Base-by-base conservation (phyloP, 2,797 vertebrate genomes). In the Urosaurus nigricauda region DNA sequence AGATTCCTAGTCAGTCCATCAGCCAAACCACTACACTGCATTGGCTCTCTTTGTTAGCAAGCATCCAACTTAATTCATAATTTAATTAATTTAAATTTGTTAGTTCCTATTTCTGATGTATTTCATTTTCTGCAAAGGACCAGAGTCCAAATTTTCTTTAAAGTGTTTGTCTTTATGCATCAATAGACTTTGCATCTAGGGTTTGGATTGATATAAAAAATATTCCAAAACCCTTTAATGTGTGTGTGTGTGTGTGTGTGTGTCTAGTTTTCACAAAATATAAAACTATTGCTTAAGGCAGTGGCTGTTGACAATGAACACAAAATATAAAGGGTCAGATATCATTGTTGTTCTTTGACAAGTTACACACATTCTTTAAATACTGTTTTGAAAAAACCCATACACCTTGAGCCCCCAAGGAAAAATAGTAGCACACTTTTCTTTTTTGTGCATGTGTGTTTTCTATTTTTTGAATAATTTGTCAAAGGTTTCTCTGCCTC, bases 381-480 rank as follows among this genome's bases (percentile, higher is more conserved):
- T 35, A 89, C 83, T 79, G 21, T 58, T 92, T 91, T 65, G 70
- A 78, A 87, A 89, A 60, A 3, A 1, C 3, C 14, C 70, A 68
- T 29, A 1, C 40, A 37, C 85, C 35, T 71, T 79, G 35, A 37
- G 16, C 21, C 83, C 92, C 71, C 63, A 88, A 79, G 60, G 63
- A 92, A 92, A 79, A 78, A 90, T 63, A 92, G 1, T 7, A 73
- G 47, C n/a, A 40, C 24, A 56, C 86, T 90, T 93, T 93, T 87
- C 26, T 68, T 84, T 70, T 74, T 79, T 84, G 60, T 92, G 37
- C 91, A 53, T 85, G 37, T 91, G 32, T n/a, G 16, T 74, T 63
- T 92, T 94, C 91, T 93, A 84, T 89, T 79, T 90, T 91, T 89
- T 87, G 93, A 90, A 89, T 94, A 37, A 92, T 94, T 95, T 95